Percentiles rank a stretch among this genome's conserved stretches.
Conservation (phyloP, 2,113 vertebrate species). For the Sisor rabdophorus region DNA sequence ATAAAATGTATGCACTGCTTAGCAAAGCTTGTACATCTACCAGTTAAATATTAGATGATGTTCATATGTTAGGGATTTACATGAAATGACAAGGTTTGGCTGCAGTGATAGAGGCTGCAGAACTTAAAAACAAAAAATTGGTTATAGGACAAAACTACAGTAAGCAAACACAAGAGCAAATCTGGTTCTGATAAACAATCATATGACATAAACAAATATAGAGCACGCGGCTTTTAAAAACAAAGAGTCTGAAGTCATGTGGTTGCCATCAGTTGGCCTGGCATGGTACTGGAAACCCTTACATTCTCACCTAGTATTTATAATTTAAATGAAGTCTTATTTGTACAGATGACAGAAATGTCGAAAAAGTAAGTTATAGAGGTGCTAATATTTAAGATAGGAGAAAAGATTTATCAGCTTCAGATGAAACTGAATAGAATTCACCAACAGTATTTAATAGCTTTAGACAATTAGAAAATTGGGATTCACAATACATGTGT, state of each 20-base stretch:
- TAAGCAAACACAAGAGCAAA: too few species aligned
- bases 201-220: too few species aligned
- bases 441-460: neutral
- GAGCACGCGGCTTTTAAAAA: too few species aligned
- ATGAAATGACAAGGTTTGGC: too few species aligned
- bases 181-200: too few species aligned
- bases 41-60: conserved; percentile 5
- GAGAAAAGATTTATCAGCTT: neutral
- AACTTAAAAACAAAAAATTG: too few species aligned
- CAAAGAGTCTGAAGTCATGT: too few species aligned
- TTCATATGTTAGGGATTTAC: neutral
- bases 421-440: neutral
- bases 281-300: too few species aligned
- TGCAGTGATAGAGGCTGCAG: too few species aligned
- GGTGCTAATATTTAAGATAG: neutral
- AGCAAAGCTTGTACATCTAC: conserved; percentile 8
- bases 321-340: neutral
- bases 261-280: too few species aligned
- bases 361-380: neutral
- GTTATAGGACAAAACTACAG: too few species aligned
- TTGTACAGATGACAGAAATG: neutral
- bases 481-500: neutral
- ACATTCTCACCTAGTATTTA: conserved; percentile 9
- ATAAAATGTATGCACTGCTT: conserved; percentile 17
- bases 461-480: neutral